phyloP scores from a whole-genome alignment of 2,113 vertebrate genomes.

The Centropus unirufus region DNA sequence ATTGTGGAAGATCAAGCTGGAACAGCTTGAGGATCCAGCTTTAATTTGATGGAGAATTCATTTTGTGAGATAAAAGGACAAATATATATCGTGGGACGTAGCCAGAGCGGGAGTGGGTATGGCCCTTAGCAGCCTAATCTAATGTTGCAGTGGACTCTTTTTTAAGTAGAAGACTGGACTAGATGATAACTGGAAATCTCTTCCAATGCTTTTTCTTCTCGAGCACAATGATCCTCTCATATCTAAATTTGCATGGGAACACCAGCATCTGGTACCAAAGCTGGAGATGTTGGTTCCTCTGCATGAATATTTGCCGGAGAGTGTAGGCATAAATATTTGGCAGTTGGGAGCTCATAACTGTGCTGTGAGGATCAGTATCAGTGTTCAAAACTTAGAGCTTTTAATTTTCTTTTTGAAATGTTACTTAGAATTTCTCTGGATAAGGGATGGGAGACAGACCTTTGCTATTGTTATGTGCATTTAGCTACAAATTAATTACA shows the following conservation, averaged over 20 bases:
- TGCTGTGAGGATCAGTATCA: not conserved
- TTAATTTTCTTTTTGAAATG: not conserved
- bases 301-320: not conserved
- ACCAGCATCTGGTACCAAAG: not conserved
- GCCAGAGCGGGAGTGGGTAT: not conserved
- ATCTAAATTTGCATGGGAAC: not conserved
- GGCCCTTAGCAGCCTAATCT: not conserved
- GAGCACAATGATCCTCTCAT: not conserved
- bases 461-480: not conserved
- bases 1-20: not conserved
- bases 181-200: not conserved
- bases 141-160: accelerated
- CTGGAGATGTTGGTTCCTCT: not conserved
- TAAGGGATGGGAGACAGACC: not conserved
- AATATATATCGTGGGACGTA: not conserved
- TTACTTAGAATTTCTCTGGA: not conserved
- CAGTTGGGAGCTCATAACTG: not conserved
- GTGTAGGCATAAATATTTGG: accelerated
- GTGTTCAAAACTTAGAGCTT: not conserved
- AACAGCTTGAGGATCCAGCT: not conserved
- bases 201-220: not conserved
- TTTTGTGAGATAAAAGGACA: not conserved
- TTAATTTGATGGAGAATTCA: not conserved
- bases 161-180: not conserved
- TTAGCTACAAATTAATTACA: not conserved